Evolutionary conservation across 2,888 invertebrate species (phyloP).

Genomic region (Oscheius sp.): DNA sequence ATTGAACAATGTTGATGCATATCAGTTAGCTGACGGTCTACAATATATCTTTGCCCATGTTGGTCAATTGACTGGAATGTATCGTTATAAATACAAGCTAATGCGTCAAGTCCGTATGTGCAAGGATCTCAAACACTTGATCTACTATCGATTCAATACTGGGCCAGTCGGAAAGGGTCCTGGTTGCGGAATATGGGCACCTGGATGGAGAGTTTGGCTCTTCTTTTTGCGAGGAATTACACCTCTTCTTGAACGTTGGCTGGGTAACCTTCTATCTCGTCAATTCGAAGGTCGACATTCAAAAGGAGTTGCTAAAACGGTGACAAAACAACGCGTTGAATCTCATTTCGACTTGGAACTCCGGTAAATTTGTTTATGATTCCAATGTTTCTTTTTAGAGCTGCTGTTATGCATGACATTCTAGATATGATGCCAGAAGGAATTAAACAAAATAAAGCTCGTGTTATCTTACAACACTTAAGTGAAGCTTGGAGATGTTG

Average conservation of each 20-base stretch:
- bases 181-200: conserved; percentile 69
- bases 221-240: conserved; percentile 99
- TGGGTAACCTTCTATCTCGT: conserved; percentile 96
- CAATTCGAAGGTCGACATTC: conserved; percentile 99
- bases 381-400: conserved; percentile 47
- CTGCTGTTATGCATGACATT: conserved; percentile 83
- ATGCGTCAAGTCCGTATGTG: conserved; percentile 83
- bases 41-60: conserved; percentile 99
- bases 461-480: conserved; percentile 96
- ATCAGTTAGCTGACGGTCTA: conserved; percentile 93
- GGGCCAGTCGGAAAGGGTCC: conserved; percentile 70
- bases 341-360: conserved; percentile 98
- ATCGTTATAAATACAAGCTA: conserved; percentile 77
- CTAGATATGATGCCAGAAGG: conserved; percentile 99
- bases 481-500: conserved; percentile 99
- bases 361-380: conserved; percentile 73
- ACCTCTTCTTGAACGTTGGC: conserved; percentile 94
- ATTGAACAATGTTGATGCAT: conserved; percentile 98
- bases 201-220: conserved; percentile 97
- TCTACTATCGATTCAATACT: conserved; percentile 84
- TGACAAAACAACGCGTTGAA: conserved; percentile 98
- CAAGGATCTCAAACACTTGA: conserved; percentile 98
- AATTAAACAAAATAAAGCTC: conserved; percentile 98
- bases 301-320: conserved; percentile 97
- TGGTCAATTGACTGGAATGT: conserved; percentile 99